Conservation (phyloP, 2,113 vertebrate genomes). For the Atlantisia rogersi region DNA sequence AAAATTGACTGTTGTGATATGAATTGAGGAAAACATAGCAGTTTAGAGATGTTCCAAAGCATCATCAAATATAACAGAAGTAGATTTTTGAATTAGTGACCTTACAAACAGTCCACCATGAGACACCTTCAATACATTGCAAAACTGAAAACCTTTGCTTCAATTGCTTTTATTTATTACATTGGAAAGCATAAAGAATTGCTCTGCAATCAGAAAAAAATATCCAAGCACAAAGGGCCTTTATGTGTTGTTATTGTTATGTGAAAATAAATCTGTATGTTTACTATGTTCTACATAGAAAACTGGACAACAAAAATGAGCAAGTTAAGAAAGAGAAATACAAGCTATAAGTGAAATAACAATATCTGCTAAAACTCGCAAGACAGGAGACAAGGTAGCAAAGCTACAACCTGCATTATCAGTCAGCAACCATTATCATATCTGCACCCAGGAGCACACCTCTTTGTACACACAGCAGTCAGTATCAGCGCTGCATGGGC, state of each 20-base stretch:
- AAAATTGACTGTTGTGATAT: not conserved
- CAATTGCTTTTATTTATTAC: not conserved
- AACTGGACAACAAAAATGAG: not conserved
- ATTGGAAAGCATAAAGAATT: not conserved
- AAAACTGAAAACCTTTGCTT: not conserved
- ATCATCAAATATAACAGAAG: not conserved
- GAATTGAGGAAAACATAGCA: not conserved
- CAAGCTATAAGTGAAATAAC: not conserved
- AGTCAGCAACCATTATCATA: not conserved
- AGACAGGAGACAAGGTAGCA: not conserved
- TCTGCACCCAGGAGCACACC: not conserved
- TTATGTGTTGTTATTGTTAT: not conserved
- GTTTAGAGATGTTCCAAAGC: not conserved
- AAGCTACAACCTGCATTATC: not conserved
- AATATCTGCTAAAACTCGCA: not conserved
- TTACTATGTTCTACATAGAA: not conserved
- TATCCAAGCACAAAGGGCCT: not conserved
- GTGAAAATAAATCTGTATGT: not conserved
- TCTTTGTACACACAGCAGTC: not conserved
- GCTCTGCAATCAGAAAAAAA: not conserved
- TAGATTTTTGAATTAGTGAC: not conserved
- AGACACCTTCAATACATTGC: not conserved
- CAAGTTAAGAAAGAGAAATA: not conserved
- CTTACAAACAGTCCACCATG: not conserved
- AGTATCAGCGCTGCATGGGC: fast-evolving